These are phyloP conservation scores for Heterodera schachtii DNA, from an alignment of 1,140 invertebrate genomes.

Conservation along the genomic window DNA sequence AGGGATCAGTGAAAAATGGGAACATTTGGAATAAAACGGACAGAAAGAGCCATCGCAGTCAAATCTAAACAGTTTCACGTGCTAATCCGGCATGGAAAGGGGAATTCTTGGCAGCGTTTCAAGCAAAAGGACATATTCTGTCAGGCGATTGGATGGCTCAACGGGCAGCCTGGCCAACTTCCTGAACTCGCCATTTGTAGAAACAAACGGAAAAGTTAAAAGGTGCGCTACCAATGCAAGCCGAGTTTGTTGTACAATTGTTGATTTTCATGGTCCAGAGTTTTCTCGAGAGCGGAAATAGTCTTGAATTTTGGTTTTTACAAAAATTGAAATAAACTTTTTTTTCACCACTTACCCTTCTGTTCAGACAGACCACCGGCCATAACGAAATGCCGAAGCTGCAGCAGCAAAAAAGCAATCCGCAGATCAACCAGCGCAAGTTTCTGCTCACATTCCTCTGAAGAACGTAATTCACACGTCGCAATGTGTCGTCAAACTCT, in stretches of 20 bases:
- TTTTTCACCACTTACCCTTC: slow-evolving; percentile 44
- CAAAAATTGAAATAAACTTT: too few species aligned
- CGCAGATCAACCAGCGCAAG: slow-evolving; percentile 60
- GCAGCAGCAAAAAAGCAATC: slow-evolving; percentile 64
- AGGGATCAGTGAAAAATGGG: background rate
- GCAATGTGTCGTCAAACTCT: slow-evolving; percentile 60
- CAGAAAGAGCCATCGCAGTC: too few species aligned
- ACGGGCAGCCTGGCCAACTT: slow-evolving; percentile 45
- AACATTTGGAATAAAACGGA: background rate
- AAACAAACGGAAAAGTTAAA: background rate
- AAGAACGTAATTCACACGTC: slow-evolving; percentile 58
- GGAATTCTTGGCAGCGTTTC: slow-evolving; percentile 60
- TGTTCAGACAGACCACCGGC: slow-evolving; percentile 62
- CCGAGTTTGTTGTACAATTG: slow-evolving; percentile 64
- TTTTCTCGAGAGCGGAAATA: slow-evolving; percentile 60
- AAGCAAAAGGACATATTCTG: slow-evolving; percentile 62
- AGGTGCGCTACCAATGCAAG: slow-evolving; percentile 20
- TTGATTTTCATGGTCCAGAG: slow-evolving; percentile 61
- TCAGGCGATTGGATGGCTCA: slow-evolving; percentile 50
- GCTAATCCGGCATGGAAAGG: slow-evolving; percentile 56
- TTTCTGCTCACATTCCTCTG: slow-evolving; percentile 51
- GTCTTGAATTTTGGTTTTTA: slow-evolving; percentile 51
- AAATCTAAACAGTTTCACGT: too few species aligned
- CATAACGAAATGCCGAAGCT: slow-evolving; percentile 64
- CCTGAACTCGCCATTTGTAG: slow-evolving; percentile 49